These are phyloP conservation scores for Myoxocephalus aenaeus DNA, from an alignment of 2,797 vertebrate genomes.

Conservation along the genomic window DNA sequence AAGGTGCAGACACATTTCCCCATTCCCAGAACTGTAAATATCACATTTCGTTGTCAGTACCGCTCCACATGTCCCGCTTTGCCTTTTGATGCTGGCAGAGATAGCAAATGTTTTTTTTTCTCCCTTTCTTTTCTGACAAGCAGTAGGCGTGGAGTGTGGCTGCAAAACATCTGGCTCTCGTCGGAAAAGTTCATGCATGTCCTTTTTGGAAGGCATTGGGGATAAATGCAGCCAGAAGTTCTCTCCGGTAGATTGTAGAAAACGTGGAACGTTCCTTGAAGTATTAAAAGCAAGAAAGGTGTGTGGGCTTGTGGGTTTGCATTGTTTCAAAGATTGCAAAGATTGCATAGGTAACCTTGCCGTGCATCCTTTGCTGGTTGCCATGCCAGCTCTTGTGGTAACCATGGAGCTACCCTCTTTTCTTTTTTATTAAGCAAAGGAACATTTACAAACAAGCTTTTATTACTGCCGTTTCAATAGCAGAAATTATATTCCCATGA, in stretches of 20 bases:
- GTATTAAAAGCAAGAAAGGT: not conserved
- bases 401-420: slow-evolving; percentile 4
- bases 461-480: slow-evolving; percentile 12
- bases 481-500: not conserved
- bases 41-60: not conserved
- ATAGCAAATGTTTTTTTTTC: not conserved
- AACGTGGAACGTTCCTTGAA: not conserved
- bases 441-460: slow-evolving; percentile 9
- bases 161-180: not conserved
- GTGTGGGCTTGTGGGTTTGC: not conserved
- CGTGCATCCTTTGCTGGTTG: slow-evolving; percentile 7
- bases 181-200: not conserved
- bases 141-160: not conserved
- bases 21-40: not conserved
- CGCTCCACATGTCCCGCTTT: not conserved
- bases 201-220: not conserved
- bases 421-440: not conserved
- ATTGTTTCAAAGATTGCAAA: not conserved
- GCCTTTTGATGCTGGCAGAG: not conserved
- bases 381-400: slow-evolving; percentile 19
- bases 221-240: not conserved
- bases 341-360: not conserved
- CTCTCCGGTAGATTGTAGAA: not conserved
- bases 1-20: slow-evolving; percentile 5
- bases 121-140: not conserved